These are phyloP conservation scores for Dendropsophus ebraccatus DNA, from an alignment of 2,113 vertebrate species.

Conservation along the genomic window DNA sequence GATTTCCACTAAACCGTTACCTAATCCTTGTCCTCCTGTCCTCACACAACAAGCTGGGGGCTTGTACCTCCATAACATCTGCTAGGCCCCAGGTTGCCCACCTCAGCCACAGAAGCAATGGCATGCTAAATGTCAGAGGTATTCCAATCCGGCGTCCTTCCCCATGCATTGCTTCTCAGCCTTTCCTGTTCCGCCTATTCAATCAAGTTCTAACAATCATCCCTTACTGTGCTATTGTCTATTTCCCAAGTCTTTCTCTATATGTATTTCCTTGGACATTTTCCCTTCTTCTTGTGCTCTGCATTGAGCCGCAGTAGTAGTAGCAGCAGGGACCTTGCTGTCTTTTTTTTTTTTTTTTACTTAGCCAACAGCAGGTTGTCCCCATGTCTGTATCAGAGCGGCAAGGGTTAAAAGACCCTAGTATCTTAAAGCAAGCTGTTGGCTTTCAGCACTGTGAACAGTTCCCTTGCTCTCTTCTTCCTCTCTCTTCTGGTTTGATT, in stretches of 20 bases:
- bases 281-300: neutral
- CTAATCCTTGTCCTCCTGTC: no score
- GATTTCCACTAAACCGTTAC: no score
- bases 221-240: conserved; percentile 42
- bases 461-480: conserved; percentile 8
- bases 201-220: conserved; percentile 34
- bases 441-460: conserved; percentile 39
- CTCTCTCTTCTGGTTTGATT: neutral
- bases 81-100: neutral
- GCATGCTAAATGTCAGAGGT: conserved; percentile 16
- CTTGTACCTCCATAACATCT: conserved; percentile 1
- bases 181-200: conserved; percentile 30
- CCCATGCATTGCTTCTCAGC: neutral
- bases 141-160: neutral
- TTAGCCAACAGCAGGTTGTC: neutral
- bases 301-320: neutral
- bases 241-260: conserved; percentile 28
- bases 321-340: neutral
- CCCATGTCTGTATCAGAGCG: neutral
- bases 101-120: neutral
- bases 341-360: neutral
- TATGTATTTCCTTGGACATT: neutral
- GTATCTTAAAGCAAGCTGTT: neutral
- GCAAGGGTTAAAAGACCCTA: conserved; percentile 7
- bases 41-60: no score